Evolutionary conservation across 2,113 vertebrate species (phyloP).

Genomic region (Irena cyanogastra): DNA sequence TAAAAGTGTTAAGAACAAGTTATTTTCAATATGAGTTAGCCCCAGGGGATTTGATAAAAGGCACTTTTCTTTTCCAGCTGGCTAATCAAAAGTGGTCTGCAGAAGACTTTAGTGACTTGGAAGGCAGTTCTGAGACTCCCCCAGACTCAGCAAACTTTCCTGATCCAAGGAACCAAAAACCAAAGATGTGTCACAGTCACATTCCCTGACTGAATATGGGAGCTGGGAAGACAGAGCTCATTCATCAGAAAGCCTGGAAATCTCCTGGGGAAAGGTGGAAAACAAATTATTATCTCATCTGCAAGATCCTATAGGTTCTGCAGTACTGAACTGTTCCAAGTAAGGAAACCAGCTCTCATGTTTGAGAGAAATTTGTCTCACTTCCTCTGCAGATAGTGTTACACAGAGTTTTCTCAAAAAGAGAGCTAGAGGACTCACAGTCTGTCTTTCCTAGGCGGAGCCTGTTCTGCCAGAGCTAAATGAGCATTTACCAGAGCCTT

Average conservation of each 20-base stretch:
- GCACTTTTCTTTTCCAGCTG: slow-evolving; percentile 32
- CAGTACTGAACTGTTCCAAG: background rate
- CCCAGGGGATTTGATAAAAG: slow-evolving; percentile 6
- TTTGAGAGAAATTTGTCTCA: background rate
- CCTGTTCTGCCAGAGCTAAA: background rate
- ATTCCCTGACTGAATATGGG: background rate
- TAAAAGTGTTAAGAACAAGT: slow-evolving; percentile 10
- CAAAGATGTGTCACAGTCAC: background rate
- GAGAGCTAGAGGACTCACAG: background rate
- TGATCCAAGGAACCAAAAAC: background rate
- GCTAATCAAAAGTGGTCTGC: background rate
- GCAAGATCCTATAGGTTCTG: background rate
- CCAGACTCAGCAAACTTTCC: slow-evolving; percentile 4
- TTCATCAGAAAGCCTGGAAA: slow-evolving; percentile 2
- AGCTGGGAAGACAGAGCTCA: background rate
- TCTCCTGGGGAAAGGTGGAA: background rate
- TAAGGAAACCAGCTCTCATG: background rate
- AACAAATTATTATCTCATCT: slow-evolving; percentile 7
- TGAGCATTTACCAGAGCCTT: background rate
- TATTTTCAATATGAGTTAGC: slow-evolving; percentile 29
- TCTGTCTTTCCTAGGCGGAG: background rate
- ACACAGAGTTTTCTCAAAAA: background rate
- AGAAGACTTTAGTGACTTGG: slow-evolving; percentile 7
- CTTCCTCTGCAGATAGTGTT: background rate
- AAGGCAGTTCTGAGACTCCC: background rate